Conservation (phyloP, 2,113 vertebrate genomes). For the Rhinogobius similis region DNA sequence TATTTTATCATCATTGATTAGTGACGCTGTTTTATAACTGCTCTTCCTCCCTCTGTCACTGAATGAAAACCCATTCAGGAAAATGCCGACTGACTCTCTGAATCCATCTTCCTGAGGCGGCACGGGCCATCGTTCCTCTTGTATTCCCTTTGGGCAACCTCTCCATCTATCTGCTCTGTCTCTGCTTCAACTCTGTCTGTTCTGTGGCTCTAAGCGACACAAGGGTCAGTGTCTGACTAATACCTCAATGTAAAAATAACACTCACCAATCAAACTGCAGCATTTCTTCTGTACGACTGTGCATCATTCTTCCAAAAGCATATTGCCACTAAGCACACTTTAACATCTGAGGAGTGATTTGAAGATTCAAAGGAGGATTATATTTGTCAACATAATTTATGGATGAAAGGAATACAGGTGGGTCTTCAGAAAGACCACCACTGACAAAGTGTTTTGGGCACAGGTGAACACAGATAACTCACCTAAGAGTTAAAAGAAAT, state of each 20-base stretch:
- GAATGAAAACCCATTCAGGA: slow-evolving; percentile 47
- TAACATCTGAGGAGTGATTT: background rate
- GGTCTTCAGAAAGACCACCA: too few relatives aligned
- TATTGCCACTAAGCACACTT: background rate
- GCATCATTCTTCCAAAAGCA: background rate
- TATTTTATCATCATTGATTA: background rate
- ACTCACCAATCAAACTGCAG: slow-evolving; percentile 13
- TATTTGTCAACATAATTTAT: background rate
- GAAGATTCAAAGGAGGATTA: background rate
- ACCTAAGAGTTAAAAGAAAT: slow-evolving; percentile 8
- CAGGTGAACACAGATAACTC: background rate
- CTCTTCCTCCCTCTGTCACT: slow-evolving; percentile 3
- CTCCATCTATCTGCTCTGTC: slow-evolving; percentile 32
- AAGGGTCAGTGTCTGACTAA: slow-evolving; percentile 23
- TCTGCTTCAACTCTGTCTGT: slow-evolving; percentile 42
- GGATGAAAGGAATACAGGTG: too few relatives aligned
- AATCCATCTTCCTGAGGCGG: slow-evolving; percentile 63
- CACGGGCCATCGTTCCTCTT: slow-evolving; percentile 45
- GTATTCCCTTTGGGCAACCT: slow-evolving; percentile 42
- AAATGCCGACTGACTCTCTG: slow-evolving; percentile 56
- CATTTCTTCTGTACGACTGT: slow-evolving; percentile 17
- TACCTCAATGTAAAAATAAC: slow-evolving; percentile 23
- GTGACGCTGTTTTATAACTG: background rate
- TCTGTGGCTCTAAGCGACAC: slow-evolving; percentile 23
- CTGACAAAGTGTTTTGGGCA: too few relatives aligned